These are phyloP conservation scores for Pammene fasciana DNA, from an alignment of 2,888 invertebrate genomes.

Conservation along the genomic window DNA sequence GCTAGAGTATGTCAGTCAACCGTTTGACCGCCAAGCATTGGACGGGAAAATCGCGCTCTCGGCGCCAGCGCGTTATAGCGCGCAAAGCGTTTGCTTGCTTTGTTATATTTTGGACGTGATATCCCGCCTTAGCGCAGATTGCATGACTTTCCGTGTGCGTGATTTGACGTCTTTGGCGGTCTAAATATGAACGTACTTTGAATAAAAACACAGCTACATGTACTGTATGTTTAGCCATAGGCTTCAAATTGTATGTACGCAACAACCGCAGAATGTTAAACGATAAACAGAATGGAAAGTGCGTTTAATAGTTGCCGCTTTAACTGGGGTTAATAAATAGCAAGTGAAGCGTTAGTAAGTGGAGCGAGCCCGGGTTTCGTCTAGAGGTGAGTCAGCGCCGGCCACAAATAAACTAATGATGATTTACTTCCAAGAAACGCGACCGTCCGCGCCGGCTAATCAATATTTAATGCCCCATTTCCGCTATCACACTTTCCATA, in stretches of 20 bases:
- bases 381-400: conserved; percentile 43
- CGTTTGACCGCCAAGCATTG: too few species aligned
- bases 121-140: too few species aligned
- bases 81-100: too few species aligned
- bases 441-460: conserved; percentile 48
- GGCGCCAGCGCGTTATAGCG: too few species aligned
- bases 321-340: conserved; percentile 38
- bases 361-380: conserved; percentile 34
- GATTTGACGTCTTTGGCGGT: too few species aligned
- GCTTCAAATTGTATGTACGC: background rate
- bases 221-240: background rate
- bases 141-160: too few species aligned
- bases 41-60: too few species aligned
- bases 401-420: conserved; percentile 49
- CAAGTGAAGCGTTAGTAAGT: conserved; percentile 38
- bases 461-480: conserved; percentile 57
- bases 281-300: conserved; percentile 18
- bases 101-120: too few species aligned
- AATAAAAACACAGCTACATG: background rate
- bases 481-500: conserved; percentile 48
- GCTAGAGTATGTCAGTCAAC: too few species aligned
- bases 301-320: conserved; percentile 12
- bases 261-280: conserved; percentile 20
- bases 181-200: too few species aligned
- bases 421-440: conserved; percentile 50